Base-by-base conservation (phyloP, 2,113 vertebrate species). In the Pardalotus punctatus region DNA sequence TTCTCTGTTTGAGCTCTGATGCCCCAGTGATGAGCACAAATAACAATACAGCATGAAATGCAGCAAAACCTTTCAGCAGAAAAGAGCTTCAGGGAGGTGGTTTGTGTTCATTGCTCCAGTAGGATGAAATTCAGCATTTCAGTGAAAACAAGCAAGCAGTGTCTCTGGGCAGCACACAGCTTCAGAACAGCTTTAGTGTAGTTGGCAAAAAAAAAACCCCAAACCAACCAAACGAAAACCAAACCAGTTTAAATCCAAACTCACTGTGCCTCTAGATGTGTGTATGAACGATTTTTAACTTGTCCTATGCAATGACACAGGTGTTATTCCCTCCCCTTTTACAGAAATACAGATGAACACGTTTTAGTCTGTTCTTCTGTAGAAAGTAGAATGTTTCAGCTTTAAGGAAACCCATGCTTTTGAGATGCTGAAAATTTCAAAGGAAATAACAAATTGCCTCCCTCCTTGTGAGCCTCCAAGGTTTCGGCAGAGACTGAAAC, bases 71-170 rank as follows among this genome's bases (percentile, higher is more conserved):
- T 82, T 88, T 60, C 43, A 31, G 67, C n/a, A 81, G 53, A 22
- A 25, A 33, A 53, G 9, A 64, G 57, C n/a, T 78, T 60, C 56
- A 42, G 36, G 28, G 71, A 28, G n/a, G 62, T 78, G 76, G 43
- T n/a, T 76, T 74, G 22, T 83, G 47, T 70, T 88, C 56, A 7
- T 50, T 60, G 24, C 69, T 66, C 36, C 28, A 10, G 33, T 7
- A n/a, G 72, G 81, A 67, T 14, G n/a, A 74, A 92, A 84, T 47
- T 40, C 67, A 90, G 38, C 51, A 38, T 81, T 70, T 71, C 47
- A 81, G 33, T 43, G 42, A 71, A 87, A 92, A 91, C 66, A 73
- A 88, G 48, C n/a, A 86, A 91, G 45, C 62, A 76, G 78, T 25
- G 56, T 58, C 19, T 85, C 70, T 42, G 91, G 31, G 47, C 72